Percentiles rank a stretch among this genome's conserved stretches.
phyloP scores from a whole-genome alignment of 2,113 vertebrate species.

The Bos javanicus region DNA sequence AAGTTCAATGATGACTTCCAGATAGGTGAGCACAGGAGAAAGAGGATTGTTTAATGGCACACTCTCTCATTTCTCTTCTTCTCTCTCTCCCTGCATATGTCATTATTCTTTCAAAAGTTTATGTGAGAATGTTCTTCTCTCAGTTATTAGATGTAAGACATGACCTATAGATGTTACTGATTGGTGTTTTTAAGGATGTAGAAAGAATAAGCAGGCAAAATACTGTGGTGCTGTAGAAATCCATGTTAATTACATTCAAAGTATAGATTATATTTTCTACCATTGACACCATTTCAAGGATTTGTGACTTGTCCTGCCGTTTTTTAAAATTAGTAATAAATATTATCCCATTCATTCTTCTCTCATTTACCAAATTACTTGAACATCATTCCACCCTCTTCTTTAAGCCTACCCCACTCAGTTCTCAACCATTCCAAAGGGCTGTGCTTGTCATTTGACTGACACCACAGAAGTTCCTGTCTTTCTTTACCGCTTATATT shows the following conservation, averaged over 20 bases:
- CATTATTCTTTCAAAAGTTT: slow-evolving; percentile 2
- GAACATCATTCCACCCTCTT: slow-evolving; percentile 65
- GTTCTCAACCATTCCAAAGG: slow-evolving; percentile 67
- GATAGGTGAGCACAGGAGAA: not conserved
- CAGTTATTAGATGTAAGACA: not conserved
- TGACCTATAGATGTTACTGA: not conserved
- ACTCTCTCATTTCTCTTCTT: not conserved
- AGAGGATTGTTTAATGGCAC: not conserved
- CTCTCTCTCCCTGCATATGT: not conserved
- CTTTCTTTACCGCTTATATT: not conserved
- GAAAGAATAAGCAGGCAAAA: slow-evolving; percentile 20
- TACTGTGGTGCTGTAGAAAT: slow-evolving; percentile 64
- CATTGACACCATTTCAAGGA: slow-evolving; percentile 47
- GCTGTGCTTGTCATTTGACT: slow-evolving; percentile 46
- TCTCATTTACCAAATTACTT: slow-evolving; percentile 71
- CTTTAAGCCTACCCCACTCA: slow-evolving; percentile 11
- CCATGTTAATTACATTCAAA: slow-evolving; percentile 62
- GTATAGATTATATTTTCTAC: slow-evolving; percentile 31
- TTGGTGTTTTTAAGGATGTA: slow-evolving; percentile 49
- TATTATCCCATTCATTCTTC: slow-evolving; percentile 68
- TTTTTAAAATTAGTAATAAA: slow-evolving; percentile 70
- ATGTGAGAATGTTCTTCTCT: not conserved
- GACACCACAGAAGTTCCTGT: slow-evolving; percentile 35
- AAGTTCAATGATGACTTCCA: not conserved
- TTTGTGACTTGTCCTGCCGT: slow-evolving; percentile 75